A percentile compares a stretch with the other conserved stretches of the same genome.
Conservation (phyloP, 2,888 invertebrate species). For the Himalopsyche anomala region DNA sequence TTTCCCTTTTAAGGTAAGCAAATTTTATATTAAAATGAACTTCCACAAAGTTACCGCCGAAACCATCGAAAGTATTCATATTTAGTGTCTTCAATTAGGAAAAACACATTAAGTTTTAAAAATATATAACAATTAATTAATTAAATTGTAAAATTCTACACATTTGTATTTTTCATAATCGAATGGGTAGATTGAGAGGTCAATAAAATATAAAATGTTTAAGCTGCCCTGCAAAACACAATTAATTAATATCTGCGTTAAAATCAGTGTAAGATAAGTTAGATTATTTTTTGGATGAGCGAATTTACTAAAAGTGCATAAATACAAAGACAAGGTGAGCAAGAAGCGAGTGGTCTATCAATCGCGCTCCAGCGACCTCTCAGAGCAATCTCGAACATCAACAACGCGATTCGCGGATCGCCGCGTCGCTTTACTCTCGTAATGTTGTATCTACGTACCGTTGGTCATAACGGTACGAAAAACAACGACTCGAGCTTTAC, state of each 20-base stretch:
- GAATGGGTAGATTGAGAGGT: no score
- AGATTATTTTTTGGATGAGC: neutral
- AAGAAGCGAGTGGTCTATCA: slow-evolving; percentile 37
- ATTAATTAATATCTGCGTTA: neutral
- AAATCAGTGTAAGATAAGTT: neutral
- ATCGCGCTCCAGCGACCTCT: slow-evolving; percentile 28
- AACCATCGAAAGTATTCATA: no score
- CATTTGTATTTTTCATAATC: no score
- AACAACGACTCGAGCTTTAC: slow-evolving; percentile 36
- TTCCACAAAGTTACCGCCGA: no score
- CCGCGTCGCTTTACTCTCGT: slow-evolving; percentile 31
- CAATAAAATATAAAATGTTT: no score
- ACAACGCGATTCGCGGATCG: slow-evolving; percentile 34
- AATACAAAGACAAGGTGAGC: slow-evolving; percentile 8
- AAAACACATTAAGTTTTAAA: no score
- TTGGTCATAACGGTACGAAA: slow-evolving; percentile 37
- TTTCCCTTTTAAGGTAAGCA: no score
- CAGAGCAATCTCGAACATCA: slow-evolving; percentile 17
- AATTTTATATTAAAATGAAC: no score
- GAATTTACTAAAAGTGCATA: neutral
- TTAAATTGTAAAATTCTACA: no score
- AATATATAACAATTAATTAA: no score
- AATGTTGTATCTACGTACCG: slow-evolving; percentile 32
- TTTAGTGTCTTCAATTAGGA: no score
- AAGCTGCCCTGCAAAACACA: no score